Conservation (phyloP, 2,113 vertebrate genomes). For the Phyllostomus discolor region DNA sequence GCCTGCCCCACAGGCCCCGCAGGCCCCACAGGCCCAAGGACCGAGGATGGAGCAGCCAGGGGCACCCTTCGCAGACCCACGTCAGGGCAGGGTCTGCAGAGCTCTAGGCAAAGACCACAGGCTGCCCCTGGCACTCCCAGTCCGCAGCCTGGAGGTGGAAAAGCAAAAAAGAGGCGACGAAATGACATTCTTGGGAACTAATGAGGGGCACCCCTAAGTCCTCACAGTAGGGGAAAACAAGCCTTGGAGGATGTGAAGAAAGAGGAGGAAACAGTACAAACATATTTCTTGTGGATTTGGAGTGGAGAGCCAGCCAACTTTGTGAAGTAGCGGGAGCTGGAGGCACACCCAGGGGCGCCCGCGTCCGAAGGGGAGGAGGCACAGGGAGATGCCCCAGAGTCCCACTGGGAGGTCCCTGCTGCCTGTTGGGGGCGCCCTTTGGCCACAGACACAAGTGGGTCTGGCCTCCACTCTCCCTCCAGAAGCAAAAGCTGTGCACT, state of each 20-base stretch:
- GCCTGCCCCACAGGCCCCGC: too few relatives aligned
- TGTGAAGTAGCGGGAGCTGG: neutral
- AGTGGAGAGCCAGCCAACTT: neutral
- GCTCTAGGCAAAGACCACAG: neutral
- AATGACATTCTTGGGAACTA: neutral
- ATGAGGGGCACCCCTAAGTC: neutral
- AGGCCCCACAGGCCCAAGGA: conserved; percentile 49
- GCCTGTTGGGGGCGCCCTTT: fast-evolving
- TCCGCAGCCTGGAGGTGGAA: neutral
- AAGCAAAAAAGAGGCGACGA: neutral
- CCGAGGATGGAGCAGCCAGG: neutral
- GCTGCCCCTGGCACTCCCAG: neutral
- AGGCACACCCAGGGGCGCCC: neutral
- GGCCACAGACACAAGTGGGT: fast-evolving
- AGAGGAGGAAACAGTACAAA: neutral
- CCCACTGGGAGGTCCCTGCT: fast-evolving
- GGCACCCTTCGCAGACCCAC: neutral
- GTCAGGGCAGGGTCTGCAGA: neutral
- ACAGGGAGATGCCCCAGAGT: fast-evolving
- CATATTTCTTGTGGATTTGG: neutral
- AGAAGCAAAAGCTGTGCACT: neutral
- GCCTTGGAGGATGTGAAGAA: neutral
- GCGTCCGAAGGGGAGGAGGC: neutral
- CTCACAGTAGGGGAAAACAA: neutral
- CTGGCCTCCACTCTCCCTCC: neutral